Evolutionary conservation across 2,888 invertebrate species (phyloP), one percentile per base, ranked within the genome.

Genomic region (Theristus sp.): DNA sequence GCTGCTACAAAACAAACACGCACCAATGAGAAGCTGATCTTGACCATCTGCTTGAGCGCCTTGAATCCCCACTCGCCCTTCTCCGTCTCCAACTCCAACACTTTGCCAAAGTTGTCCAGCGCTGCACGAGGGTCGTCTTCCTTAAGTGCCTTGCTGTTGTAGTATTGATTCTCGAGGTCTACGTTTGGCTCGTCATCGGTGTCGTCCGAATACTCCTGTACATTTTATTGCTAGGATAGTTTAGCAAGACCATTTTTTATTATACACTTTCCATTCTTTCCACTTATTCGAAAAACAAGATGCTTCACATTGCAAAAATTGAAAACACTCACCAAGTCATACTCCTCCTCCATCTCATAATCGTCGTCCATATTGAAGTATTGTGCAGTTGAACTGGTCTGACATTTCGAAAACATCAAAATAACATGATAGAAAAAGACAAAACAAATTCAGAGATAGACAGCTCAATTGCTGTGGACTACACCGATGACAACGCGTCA

Each of bases 51-150:
- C 75, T 98, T 98, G 24, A 99, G 81, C 0, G 98, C 96, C 76
- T 96, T 99, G 75, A 98, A 98, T 0, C 98, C 98, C 98, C 98
- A 98, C 80, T 98, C 98, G 60, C 96, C 96, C 76, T 98, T 98
- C 67, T 96, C 94, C 0, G 89, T 90, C 78, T 99, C 98, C 63
- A 98, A 79, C 72, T 96, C 94, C 65, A 98, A 78, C 17, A 98
- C 96, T 77, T 89, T 61, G 22, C 66, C 66, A 29, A 56, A 61
- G 58, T n/a, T 47, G 13, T 10, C 46, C 31, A 54, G 20, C 24
- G 53, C 54, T 2, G 29, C 31, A 17, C 22, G 13, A 2, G 52
- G 59, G 6, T 93, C 89, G 78, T 91, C 91, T 77, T 98, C 96
- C 73, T 99, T 98, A 58, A 96, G 77, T 0, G 94, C 89, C 78